These are phyloP conservation scores for Microchirus variegatus DNA, from an alignment of 2,797 vertebrate species.

Conservation along the genomic window DNA sequence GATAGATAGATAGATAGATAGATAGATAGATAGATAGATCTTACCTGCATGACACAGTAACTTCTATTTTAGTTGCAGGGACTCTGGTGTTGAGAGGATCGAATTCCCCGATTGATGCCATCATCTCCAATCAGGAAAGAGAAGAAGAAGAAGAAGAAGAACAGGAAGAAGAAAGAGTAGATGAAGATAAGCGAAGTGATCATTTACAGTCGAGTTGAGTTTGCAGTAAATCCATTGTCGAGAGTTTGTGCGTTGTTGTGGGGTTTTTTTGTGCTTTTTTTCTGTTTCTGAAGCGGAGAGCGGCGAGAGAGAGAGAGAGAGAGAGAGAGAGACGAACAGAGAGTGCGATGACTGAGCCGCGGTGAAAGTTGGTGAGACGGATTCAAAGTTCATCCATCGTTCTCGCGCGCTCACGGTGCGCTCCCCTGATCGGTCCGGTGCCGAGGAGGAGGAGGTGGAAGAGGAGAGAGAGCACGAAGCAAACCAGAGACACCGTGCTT, in stretches of 20 bases:
- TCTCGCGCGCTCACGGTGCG: slow-evolving; percentile 34
- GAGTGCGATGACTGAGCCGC: neutral
- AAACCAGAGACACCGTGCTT: slow-evolving; percentile 38
- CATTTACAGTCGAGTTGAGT: slow-evolving; percentile 41
- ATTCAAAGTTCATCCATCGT: slow-evolving; percentile 72
- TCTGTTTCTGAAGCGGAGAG: neutral
- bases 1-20: no score
- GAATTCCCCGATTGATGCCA: slow-evolving; percentile 90
- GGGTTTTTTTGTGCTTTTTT: neutral
- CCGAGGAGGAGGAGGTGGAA: slow-evolving; percentile 32
- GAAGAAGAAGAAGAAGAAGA: slow-evolving; percentile 34
- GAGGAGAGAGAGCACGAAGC: slow-evolving; percentile 38
- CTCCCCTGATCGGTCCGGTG: slow-evolving; percentile 40
- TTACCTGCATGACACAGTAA: slow-evolving; percentile 94
- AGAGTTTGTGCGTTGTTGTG: slow-evolving; percentile 8
- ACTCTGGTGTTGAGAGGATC: slow-evolving; percentile 88
- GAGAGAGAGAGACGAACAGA: neutral
- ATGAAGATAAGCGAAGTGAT: slow-evolving; percentile 15
- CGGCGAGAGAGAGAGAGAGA: neutral
- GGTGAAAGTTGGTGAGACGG: slow-evolving; percentile 61
- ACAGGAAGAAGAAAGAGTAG: no score
- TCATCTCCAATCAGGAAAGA: slow-evolving; percentile 70
- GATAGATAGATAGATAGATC: slow-evolving; percentile 22
- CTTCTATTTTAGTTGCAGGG: slow-evolving; percentile 94
- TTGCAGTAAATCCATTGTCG: slow-evolving; percentile 66